A percentile compares a stretch with the other conserved stretches of the same genome.
These are phyloP conservation scores for Tachystola acroxantha DNA, from an alignment of 2,888 invertebrate species.

Conservation along the genomic window DNA sequence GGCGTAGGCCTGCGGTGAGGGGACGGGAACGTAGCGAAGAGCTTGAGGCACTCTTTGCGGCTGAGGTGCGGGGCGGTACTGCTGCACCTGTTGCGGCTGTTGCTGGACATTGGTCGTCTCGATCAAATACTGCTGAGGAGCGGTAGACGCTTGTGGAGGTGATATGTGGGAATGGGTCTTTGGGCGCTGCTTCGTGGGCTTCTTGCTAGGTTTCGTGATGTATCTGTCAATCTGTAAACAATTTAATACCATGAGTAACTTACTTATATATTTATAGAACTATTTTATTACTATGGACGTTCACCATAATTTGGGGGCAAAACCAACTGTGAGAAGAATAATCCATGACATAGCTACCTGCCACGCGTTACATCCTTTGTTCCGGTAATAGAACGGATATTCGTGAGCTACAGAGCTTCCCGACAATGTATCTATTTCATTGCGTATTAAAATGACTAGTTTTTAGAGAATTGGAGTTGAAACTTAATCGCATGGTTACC, in stretches of 20 bases:
- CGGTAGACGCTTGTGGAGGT: constrained; percentile 44
- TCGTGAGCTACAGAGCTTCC: too few species aligned
- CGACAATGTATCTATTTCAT: too few species aligned
- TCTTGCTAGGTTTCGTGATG: constrained; percentile 60
- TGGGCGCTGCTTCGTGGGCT: constrained; percentile 55
- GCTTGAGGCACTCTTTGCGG: constrained; percentile 47
- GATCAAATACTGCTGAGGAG: constrained; percentile 70
- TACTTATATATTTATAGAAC: too few species aligned
- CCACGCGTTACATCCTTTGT: too few species aligned
- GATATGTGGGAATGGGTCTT: constrained; percentile 38
- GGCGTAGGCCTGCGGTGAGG: constrained; percentile 33
- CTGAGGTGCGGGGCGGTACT: constrained; percentile 41
- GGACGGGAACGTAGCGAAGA: constrained; percentile 48
- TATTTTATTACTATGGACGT: too few species aligned
- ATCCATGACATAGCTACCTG: too few species aligned
- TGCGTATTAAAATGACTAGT: too few species aligned
- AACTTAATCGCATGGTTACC: too few species aligned
- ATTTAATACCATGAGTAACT: neutral
- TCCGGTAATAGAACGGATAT: too few species aligned
- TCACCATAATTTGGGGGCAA: too few species aligned
- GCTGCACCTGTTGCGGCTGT: constrained; percentile 23
- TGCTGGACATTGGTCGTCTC: constrained; percentile 69
- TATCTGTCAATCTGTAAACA: constrained; percentile 65
- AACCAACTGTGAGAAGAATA: too few species aligned
- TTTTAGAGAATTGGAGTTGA: too few species aligned